Conservation (phyloP, 1,140 invertebrate species). For the Drosophila melanica region DNA sequence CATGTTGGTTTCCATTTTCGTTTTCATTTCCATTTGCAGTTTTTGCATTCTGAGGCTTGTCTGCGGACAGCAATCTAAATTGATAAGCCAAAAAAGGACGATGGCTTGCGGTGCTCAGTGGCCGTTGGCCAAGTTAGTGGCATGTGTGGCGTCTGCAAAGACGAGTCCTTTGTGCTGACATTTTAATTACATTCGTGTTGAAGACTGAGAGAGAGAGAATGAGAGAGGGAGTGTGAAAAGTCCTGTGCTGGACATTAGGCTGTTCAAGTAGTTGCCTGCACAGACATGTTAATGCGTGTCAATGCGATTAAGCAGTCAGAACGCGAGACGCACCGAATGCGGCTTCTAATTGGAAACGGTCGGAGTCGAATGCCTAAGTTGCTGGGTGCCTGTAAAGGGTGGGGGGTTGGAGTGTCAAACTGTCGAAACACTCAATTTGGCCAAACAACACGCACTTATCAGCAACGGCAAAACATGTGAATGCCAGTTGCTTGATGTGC, state of each 20-base stretch:
- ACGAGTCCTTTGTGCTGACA: conserved; percentile 52
- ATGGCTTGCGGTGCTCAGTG: not conserved
- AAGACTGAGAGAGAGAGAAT: not conserved
- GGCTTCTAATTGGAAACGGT: conserved; percentile 45
- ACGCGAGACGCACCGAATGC: conserved; percentile 16
- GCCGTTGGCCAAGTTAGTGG: conserved; percentile 32
- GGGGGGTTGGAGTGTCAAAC: too few species aligned
- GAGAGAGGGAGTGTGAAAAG: conserved; percentile 7
- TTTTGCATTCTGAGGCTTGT: conserved; percentile 47
- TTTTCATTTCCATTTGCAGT: conserved; percentile 42
- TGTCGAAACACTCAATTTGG: conserved; percentile 70
- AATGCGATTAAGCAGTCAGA: conserved; percentile 76
- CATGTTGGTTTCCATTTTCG: conserved; percentile 24
- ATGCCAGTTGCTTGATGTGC: not conserved
- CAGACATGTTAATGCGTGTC: conserved; percentile 78
- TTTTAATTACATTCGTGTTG: conserved; percentile 66
- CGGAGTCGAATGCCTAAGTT: conserved; percentile 15
- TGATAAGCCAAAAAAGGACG: conserved; percentile 50
- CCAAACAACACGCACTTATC: conserved; percentile 43
- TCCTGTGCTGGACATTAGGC: conserved; percentile 39
- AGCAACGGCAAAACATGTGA: conserved; percentile 15
- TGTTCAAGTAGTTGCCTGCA: conserved; percentile 44
- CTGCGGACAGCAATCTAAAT: conserved; percentile 57
- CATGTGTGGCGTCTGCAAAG: conserved; percentile 21
- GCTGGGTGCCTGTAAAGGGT: not conserved